Percentiles rank a stretch among this genome's conserved stretches.
Conservation (phyloP, 2,113 vertebrate species). For the Sinosuthora webbiana region DNA sequence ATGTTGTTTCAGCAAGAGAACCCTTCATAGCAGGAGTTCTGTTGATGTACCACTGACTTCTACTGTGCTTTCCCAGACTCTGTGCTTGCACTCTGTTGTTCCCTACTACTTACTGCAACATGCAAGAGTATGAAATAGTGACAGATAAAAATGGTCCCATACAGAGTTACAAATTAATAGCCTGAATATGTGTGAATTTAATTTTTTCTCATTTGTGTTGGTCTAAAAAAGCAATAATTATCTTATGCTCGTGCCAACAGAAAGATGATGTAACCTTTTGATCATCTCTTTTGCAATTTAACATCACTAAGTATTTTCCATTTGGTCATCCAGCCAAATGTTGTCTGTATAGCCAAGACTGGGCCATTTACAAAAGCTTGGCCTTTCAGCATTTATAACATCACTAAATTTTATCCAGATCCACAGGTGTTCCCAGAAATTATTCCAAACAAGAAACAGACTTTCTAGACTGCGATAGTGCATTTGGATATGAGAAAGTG, state of each 20-base stretch:
- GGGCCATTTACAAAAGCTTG: neutral
- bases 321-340: neutral
- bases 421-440: neutral
- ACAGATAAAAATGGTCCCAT: neutral
- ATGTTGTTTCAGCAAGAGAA: neutral
- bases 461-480: neutral
- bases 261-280: neutral
- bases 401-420: neutral
- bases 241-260: neutral
- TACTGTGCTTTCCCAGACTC: neutral
- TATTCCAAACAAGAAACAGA: neutral
- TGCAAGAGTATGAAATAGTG: neutral
- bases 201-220: neutral
- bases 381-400: neutral
- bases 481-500: neutral
- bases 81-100: neutral
- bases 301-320: neutral
- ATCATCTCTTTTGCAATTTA: neutral
- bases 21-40: neutral
- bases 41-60: neutral
- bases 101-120: neutral
- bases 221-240: neutral
- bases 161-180: neutral
- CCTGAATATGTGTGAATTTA: neutral
- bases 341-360: neutral